Evolutionary conservation across 2,113 vertebrate genomes (phyloP), one percentile per base, ranked within the genome.

Genomic region (Pogonocichla stellata): DNA sequence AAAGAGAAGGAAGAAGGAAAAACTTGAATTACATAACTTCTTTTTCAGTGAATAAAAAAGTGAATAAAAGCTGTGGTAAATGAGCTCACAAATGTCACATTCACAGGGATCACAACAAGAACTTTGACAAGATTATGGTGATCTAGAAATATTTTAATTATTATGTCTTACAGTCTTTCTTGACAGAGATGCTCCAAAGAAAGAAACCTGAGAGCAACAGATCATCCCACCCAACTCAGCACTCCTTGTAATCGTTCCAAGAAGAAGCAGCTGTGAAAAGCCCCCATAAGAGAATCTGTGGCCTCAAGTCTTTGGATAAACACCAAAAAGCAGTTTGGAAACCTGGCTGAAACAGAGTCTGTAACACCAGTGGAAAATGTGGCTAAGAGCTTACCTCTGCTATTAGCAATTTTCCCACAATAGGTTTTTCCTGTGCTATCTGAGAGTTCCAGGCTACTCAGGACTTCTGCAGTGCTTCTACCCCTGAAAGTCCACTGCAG

Each of bases 311-410:
- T 80, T 92, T 92, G 88, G 81, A 93, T 48, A n/a, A 85, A 67
- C 50, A 80, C 79, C 70, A 91, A 88, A 92, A 92, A 73, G 78
- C 47, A 80, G 22, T 81, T 61, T 62, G 70, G 69, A 90, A 95
- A 95, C 42, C 33, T 82, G 74, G 47, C 33, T 0, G 4, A 90
- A 92, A 86, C 33, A 62, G 38, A 58, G 51, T 40, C 43, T 70
- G 18, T 64, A 87, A 77, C 16, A 75, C 13, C 47, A 72, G 34
- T 67, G 57, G 65, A 87, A 91, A 91, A 87, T 58, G 57, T 0
- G 2, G 29, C 51, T 91, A 91, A 92, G 70, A 78, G 14, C 48
- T 79, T 84, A 93, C 51, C 60, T 90, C 47, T 83, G 69, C 65
- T 74, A 84, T 79, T 67, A 91, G 72, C 42, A 92, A 60, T 51